Percentiles rank a stretch among this genome's conserved stretches.
Conservation (phyloP, 1,140 invertebrate genomes). For the Periplaneta americana region DNA sequence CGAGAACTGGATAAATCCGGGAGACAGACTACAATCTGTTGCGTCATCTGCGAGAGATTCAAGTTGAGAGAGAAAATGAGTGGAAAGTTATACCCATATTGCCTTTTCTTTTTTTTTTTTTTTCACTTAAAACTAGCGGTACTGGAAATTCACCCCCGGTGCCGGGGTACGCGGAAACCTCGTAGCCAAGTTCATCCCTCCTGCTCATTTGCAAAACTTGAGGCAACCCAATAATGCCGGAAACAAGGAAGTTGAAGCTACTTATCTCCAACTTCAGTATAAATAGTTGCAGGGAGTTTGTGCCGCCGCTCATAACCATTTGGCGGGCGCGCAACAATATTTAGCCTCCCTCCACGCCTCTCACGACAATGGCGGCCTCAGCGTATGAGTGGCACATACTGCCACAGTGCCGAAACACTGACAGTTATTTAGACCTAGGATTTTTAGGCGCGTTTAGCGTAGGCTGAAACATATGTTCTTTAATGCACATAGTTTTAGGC, state of each 20-base stretch:
- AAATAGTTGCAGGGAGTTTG: not conserved
- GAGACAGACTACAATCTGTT: not conserved
- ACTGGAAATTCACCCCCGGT: not conserved
- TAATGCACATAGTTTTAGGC: too few species aligned
- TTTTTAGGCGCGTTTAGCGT: too few species aligned
- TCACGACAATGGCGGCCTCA: not conserved
- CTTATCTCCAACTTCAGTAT: not conserved
- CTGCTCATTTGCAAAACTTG: not conserved
- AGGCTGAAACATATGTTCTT: too few species aligned
- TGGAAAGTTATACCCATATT: not conserved
- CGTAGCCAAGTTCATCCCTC: not conserved
- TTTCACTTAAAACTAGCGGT: too few species aligned
- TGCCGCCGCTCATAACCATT: not conserved
- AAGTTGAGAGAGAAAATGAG: not conserved
- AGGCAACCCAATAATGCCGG: not conserved
- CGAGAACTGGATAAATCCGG: too few species aligned
- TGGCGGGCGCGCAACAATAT: not conserved
- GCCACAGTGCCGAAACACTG: too few species aligned
- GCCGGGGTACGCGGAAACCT: not conserved
- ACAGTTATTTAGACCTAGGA: too few species aligned
- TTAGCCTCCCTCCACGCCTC: not conserved
- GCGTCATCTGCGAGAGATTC: not conserved
- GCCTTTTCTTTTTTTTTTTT: not conserved
- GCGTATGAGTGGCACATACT: not conserved
- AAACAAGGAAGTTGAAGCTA: not conserved